Evolutionary conservation across 2,888 invertebrate genomes (phyloP), one percentile per base, ranked within the genome.

Genomic region (Endomychus coccineus): DNA sequence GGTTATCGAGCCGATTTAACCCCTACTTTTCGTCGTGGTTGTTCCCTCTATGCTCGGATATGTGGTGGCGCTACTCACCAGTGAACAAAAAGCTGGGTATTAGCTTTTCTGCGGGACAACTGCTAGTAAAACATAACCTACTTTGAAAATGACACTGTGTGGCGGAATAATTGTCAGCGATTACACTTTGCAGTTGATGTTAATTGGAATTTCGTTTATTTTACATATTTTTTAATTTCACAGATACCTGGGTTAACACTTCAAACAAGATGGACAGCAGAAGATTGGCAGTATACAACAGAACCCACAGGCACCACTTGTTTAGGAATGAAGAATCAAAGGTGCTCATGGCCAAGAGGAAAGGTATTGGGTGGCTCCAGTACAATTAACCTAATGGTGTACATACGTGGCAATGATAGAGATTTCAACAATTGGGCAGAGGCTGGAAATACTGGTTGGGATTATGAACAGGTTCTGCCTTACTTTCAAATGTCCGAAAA

Each of bases 351-450:
- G 73, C 68, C 74, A 0, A 64, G 74, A 12, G 78, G 78, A 0
- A 78, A 80, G 54, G 71, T 72, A 9, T 60, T 78, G 11, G 84
- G 84, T 0, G 84, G 83, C 0, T 68, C 71, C 2, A 76, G 78
- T 9, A 66, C 68, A 0, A 68, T 79, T 2, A 83, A 83, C 57
- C 75, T 68, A 7, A 77, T 82, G 78, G 37, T 80, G 1, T 77
- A 82, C 53, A 55, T 78, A 0, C 65, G 76, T 3, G 83, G 83
- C 0, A 76, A 77, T 58, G 69, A 72, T 3, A 52, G 54, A 2
- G 83, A 83, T 54, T 83, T 72, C 51, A 75, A 83, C 50, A 54
- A 63, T 0, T 83, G 83, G 83, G 68, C 69, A 5, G 50, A 54
- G 1, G 27, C 40, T 19, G 82, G 82, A 0, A 80, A 77, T 49